phyloP scores from a whole-genome alignment of 2,797 vertebrate species.

The Parauchenoglanis ngamensis region DNA sequence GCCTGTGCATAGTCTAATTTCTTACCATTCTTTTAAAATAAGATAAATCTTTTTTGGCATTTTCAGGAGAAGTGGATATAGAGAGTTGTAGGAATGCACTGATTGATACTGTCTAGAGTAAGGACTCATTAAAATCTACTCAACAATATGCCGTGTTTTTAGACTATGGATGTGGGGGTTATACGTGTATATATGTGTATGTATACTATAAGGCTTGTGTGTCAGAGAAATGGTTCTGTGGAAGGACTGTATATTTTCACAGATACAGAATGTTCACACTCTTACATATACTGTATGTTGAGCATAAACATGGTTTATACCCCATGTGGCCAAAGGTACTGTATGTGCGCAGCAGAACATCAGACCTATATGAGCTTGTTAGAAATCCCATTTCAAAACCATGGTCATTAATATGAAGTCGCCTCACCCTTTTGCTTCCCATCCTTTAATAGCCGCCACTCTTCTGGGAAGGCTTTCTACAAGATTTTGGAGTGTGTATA shows the following conservation, averaged over 20 bases:
- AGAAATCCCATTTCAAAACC: not conserved
- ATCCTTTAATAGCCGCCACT: too few species aligned
- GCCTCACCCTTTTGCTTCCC: not conserved
- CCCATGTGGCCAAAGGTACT: not conserved
- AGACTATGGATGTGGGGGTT: not conserved
- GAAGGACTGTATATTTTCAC: too few species aligned
- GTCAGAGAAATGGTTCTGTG: not conserved
- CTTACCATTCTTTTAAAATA: not conserved
- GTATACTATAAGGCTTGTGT: not conserved
- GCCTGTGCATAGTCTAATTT: not conserved
- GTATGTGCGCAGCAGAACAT: not conserved
- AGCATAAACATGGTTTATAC: not conserved
- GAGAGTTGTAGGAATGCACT: conserved; percentile 71
- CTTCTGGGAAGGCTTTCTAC: too few species aligned
- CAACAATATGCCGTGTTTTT: not conserved
- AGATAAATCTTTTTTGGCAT: conserved; percentile 46
- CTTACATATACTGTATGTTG: not conserved
- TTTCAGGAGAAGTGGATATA: conserved; percentile 74
- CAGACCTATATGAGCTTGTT: not conserved
- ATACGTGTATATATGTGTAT: not conserved
- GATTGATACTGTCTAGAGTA: conserved; percentile 75
- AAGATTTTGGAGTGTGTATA: too few species aligned
- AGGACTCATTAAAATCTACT: conserved; percentile 60
- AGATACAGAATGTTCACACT: too few species aligned
- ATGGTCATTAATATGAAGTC: not conserved